Percentiles rank a stretch among this genome's conserved stretches.
Evolutionary conservation across 1,140 invertebrate species (phyloP).

Genomic region (Caenorhabditis elegans): DNA sequence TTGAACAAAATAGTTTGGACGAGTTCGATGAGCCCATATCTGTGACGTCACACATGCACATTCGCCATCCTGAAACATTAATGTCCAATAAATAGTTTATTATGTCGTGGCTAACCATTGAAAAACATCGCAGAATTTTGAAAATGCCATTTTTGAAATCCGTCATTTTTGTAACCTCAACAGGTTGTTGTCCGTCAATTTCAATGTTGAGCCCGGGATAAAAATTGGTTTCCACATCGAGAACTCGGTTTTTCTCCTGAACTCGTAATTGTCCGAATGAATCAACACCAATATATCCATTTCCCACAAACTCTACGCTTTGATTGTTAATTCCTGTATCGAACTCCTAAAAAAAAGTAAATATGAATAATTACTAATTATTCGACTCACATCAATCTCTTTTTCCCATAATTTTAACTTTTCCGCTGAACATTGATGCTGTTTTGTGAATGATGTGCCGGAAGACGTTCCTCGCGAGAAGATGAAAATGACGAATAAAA

Average conservation of each 20-base stretch:
- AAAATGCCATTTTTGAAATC: slow-evolving; percentile 46
- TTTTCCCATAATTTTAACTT: neutral
- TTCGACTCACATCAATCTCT: neutral
- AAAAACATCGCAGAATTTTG: slow-evolving; percentile 32
- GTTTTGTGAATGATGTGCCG: neutral
- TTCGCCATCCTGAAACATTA: slow-evolving; percentile 49
- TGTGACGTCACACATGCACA: slow-evolving; percentile 41
- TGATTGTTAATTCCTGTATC: slow-evolving; percentile 36
- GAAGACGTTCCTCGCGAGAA: neutral
- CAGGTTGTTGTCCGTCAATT: neutral
- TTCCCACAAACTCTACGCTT: slow-evolving; percentile 42
- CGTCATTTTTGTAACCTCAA: slow-evolving; percentile 1
- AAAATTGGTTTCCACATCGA: slow-evolving; percentile 22
- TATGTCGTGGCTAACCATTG: slow-evolving; percentile 25
- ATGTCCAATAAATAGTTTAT: neutral
- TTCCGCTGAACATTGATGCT: neutral
- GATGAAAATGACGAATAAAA: neutral
- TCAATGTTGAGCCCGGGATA: neutral
- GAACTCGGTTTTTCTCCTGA: neutral
- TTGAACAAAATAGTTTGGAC: slow-evolving; percentile 35
- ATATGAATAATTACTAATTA: neutral
- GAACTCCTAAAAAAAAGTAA: neutral
- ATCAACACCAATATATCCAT: slow-evolving; percentile 45
- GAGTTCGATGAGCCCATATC: slow-evolving; percentile 40
- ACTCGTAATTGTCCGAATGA: slow-evolving; percentile 33